Evolutionary conservation across 2,888 invertebrate genomes (phyloP), one percentile per base, ranked within the genome.

Genomic region (Masnerella sp.): DNA sequence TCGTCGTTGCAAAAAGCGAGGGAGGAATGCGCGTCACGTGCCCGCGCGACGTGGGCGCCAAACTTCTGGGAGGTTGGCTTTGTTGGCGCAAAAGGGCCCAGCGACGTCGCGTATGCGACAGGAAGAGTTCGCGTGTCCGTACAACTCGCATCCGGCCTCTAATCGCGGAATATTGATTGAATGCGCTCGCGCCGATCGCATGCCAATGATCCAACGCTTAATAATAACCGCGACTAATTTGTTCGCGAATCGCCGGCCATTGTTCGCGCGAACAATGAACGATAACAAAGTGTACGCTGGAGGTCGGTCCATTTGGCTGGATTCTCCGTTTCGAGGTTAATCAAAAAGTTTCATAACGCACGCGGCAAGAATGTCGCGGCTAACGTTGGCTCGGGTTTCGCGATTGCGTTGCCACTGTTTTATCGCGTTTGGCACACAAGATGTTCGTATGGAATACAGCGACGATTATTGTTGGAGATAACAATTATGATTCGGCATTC

Each of bases 21-120:
- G 80, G 84, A 84, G 84, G 82, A 85, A 87, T 87, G 87, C 87
- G 69, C 80, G 83, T 87, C 87, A 87, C 87, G 87, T 85, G 82
- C 84, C 62, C 56, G 58, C 47, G 54, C 65, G 80, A 84, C 84
- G 84, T 83, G 84, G 80, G 80, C 79, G 74, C 78, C 79, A 83
- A 83, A 83, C 75, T 79, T 78, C 79, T 74, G 73, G 77, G 79
- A 78, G 79, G 72, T 73, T 70, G 51, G 42, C 65, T 74, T 73
- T 72, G 76, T 75, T 77, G 73, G 79, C 51, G 61, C 34, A 43
- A 69, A 67, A 70, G 54, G 62, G 47, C 69, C 56, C 61, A 52
- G 69, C 49, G 73, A 72, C 38, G 64, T 69, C 73, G 78, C 77
- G 77, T 79, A 76, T 77, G 77, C 74, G 79, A 79, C 78, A 80